A percentile compares a stretch with the other conserved stretches of the same genome.
Evolutionary conservation across 2,797 vertebrate species (phyloP).

Genomic region (Buceros bicornis): DNA sequence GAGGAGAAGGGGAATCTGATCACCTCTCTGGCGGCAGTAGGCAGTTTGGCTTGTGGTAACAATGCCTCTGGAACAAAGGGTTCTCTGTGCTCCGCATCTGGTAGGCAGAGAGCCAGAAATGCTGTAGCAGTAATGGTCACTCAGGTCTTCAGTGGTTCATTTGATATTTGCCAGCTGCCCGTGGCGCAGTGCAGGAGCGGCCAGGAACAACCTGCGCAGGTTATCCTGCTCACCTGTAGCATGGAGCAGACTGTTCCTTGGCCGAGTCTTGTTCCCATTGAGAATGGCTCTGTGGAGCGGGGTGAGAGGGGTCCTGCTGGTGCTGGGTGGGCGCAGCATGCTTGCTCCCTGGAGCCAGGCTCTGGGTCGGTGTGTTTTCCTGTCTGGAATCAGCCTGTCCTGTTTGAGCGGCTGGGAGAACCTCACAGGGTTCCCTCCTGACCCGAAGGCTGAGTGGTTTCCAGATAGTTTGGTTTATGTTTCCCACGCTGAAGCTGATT

Average conservation of each 20-base stretch:
- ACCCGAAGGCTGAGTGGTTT: neutral
- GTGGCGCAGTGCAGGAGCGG: accelerated
- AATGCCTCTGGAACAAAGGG: constrained; percentile 71
- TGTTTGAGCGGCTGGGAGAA: neutral
- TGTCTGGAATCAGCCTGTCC: neutral
- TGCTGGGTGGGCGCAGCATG: accelerated
- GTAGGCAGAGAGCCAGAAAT: constrained; percentile 61
- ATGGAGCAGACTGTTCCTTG: neutral
- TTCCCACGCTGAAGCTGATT: neutral
- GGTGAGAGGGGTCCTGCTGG: neutral
- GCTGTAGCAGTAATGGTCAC: constrained; percentile 49
- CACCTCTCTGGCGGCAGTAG: constrained; percentile 63
- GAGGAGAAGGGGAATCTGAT: constrained; percentile 75
- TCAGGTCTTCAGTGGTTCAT: constrained; percentile 39
- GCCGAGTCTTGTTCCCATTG: neutral
- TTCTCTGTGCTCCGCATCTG: constrained; percentile 71
- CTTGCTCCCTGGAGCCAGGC: neutral
- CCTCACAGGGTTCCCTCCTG: neutral
- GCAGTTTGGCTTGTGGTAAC: constrained; percentile 65
- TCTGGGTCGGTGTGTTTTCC: neutral
- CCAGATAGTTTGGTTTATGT: neutral
- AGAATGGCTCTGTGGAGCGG: accelerated
- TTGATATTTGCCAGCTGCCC: constrained; percentile 56
- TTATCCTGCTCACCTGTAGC: constrained; percentile 6
- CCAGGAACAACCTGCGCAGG: constrained; percentile 19